Percentiles rank a stretch among this genome's conserved stretches.
Conservation (phyloP, 2,113 vertebrate species). For the Microcebus lehilahytsara region DNA sequence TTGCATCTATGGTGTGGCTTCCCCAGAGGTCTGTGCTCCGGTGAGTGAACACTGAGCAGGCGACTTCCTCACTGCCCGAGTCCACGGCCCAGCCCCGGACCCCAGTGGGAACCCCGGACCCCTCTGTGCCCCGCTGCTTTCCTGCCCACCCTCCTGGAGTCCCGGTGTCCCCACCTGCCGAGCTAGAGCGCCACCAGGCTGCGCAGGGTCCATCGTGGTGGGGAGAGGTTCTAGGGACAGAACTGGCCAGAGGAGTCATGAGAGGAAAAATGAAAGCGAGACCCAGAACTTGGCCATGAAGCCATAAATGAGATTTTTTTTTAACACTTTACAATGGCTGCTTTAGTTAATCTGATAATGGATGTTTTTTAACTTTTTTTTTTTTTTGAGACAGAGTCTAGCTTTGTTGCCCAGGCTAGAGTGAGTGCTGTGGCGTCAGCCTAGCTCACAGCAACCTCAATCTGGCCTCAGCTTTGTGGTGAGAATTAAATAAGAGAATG, state of each 20-base stretch:
- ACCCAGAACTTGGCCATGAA: not conserved
- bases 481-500: not conserved
- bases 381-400: too few species aligned
- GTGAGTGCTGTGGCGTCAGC: too few species aligned
- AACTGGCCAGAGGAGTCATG: not conserved
- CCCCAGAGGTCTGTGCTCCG: not conserved
- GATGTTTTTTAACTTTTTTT: not conserved
- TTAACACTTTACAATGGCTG: not conserved
- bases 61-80: too few species aligned
- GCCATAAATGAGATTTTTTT: not conserved
- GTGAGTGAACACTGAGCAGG: not conserved
- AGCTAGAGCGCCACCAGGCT: not conserved
- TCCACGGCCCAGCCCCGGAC: fast-evolving
- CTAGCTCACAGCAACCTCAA: too few species aligned
- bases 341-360: not conserved
- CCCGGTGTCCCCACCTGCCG: not conserved
- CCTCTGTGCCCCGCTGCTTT: not conserved
- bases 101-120: fast-evolving
- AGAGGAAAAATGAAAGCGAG: not conserved
- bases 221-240: not conserved
- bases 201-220: fast-evolving
- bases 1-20: not conserved
- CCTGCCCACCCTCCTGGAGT: not conserved
- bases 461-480: not conserved
- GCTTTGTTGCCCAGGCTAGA: too few species aligned